phyloP scores from a whole-genome alignment of 2,888 invertebrate species.

The Polietes domitor region DNA sequence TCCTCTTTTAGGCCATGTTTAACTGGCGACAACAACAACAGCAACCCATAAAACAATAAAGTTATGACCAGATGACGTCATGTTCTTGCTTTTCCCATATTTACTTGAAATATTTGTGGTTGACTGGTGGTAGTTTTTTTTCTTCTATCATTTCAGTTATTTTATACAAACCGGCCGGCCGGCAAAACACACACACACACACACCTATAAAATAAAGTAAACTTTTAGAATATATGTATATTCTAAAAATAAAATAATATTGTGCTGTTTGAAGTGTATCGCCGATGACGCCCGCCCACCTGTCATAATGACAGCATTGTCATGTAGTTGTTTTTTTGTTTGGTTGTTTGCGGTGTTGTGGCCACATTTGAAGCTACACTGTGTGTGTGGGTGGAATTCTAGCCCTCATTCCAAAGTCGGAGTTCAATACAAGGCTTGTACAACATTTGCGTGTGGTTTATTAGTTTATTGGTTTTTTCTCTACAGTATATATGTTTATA shows the following conservation, averaged over 20 bases:
- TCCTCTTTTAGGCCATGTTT: not conserved
- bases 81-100: not conserved
- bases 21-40: too few relatives aligned
- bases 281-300: not conserved
- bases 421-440: too few relatives aligned
- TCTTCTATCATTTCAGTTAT: not conserved
- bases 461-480: not conserved
- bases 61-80: not conserved
- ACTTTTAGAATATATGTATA: not conserved
- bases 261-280: too few relatives aligned
- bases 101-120: too few relatives aligned
- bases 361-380: too few relatives aligned
- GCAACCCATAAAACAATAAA: too few relatives aligned
- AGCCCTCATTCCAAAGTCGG: not conserved
- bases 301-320: not conserved
- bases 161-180: conserved; percentile 8
- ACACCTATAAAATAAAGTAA: too few relatives aligned
- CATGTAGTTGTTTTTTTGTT: not conserved
- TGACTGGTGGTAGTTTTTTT: not conserved
- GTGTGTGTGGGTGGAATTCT: too few relatives aligned
- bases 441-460: not conserved
- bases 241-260: not conserved
- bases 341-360: not conserved
- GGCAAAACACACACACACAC: not conserved
- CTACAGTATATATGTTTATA: too few relatives aligned